Conservation (phyloP, 2,113 vertebrate genomes). For the Archilochus colubris region DNA sequence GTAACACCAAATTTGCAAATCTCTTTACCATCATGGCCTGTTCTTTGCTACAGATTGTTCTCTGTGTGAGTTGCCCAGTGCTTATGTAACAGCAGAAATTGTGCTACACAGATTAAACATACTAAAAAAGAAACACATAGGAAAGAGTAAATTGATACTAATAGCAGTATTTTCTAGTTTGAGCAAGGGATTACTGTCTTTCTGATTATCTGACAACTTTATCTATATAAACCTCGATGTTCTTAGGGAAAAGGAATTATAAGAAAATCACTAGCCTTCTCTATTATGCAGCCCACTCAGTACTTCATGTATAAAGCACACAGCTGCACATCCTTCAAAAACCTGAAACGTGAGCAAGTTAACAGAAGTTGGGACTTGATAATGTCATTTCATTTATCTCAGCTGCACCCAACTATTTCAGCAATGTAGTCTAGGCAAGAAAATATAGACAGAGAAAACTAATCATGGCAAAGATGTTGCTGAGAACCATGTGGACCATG, state of each 20-base stretch:
- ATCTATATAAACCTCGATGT: neutral
- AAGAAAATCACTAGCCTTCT: neutral
- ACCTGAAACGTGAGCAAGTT: neutral
- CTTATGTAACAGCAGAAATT: neutral
- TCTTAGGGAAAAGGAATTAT: neutral
- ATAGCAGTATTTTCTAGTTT: neutral
- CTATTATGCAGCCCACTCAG: neutral
- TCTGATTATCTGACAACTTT: neutral
- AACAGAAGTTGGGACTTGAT: neutral
- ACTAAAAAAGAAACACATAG: neutral
- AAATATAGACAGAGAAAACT: neutral
- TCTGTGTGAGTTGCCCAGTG: neutral
- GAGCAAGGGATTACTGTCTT: neutral
- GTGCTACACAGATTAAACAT: neutral
- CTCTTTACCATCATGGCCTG: neutral
- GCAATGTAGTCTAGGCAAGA: neutral
- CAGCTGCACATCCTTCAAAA: neutral
- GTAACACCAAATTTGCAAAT: neutral
- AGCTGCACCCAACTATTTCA: neutral
- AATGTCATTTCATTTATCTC: neutral
- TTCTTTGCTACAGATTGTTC: neutral
- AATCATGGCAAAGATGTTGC: neutral
- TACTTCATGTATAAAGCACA: neutral
- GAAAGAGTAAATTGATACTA: neutral
- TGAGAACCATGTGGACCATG: neutral